These are phyloP conservation scores for Drosophila tristis DNA, from an alignment of 1,140 invertebrate species.

Conservation along the genomic window DNA sequence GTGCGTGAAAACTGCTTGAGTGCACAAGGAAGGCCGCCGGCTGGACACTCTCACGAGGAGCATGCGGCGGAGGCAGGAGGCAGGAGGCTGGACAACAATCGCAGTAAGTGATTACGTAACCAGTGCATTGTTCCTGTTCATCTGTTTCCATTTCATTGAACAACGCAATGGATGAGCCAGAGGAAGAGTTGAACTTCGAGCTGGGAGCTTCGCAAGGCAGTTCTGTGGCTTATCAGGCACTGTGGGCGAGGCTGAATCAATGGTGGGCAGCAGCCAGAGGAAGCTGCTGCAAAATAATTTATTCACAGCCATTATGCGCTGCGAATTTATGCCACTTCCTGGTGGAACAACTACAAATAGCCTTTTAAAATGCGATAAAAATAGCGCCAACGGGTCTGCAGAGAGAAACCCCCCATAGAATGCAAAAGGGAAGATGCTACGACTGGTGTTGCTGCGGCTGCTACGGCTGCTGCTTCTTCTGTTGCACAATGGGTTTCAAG, in stretches of 20 bases:
- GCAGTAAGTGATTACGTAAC: slow-evolving; percentile 80
- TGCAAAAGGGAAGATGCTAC: slow-evolving; percentile 28
- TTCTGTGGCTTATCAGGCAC: slow-evolving; percentile 53
- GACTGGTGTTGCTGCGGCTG: slow-evolving; percentile 6
- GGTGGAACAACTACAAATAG: slow-evolving; percentile 81
- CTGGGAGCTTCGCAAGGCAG: slow-evolving; percentile 5
- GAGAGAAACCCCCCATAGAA: slow-evolving; percentile 23
- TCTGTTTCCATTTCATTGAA: slow-evolving; percentile 62
- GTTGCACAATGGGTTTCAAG: slow-evolving; percentile 43
- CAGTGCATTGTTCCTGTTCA: slow-evolving; percentile 67
- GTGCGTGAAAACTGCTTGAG: slow-evolving; percentile 72
- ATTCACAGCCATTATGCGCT: slow-evolving; percentile 82
- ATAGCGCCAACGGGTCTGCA: slow-evolving; percentile 74
- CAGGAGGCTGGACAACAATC: slow-evolving; percentile 68
- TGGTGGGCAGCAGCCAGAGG: slow-evolving; percentile 51
- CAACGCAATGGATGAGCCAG: slow-evolving; percentile 48
- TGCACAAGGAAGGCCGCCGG: slow-evolving; percentile 74
- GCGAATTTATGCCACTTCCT: slow-evolving; percentile 82
- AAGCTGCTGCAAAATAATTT: slow-evolving; percentile 76
- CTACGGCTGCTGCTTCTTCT: background rate
- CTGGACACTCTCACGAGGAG: slow-evolving; percentile 50
- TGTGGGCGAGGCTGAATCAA: slow-evolving; percentile 46
- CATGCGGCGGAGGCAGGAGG: slow-evolving; percentile 33
- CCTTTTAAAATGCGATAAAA: slow-evolving; percentile 83
- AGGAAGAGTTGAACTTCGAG: slow-evolving; percentile 5